Percentiles rank a stretch among this genome's conserved stretches.
Conservation (phyloP, 2,888 invertebrate genomes). For the Lapara coniferarum region DNA sequence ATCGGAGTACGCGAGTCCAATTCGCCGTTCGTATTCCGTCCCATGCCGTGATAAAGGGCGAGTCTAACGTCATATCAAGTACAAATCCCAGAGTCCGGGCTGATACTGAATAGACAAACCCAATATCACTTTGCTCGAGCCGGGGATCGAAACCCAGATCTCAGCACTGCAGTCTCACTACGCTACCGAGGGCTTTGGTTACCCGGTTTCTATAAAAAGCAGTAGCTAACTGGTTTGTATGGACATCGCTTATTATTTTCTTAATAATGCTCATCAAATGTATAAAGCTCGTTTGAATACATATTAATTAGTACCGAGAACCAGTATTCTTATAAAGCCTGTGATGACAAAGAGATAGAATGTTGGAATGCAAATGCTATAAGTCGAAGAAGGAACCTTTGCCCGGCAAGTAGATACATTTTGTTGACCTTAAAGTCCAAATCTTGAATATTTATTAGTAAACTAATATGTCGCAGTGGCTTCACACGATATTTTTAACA, state of each 20-base stretch:
- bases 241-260: constrained; percentile 2
- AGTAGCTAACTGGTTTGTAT: neutral
- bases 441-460: constrained; percentile 17
- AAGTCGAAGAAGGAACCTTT: neutral
- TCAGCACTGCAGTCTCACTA: too few relatives aligned
- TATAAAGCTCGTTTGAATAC: neutral
- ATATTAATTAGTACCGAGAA: constrained; percentile 25
- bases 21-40: too few relatives aligned
- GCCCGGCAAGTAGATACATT: constrained; percentile 14
- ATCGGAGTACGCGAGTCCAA: too few relatives aligned
- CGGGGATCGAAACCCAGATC: too few relatives aligned
- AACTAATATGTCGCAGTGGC: constrained; percentile 9
- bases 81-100: too few relatives aligned
- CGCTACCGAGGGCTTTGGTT: neutral
- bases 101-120: too few relatives aligned
- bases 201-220: neutral
- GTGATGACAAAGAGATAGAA: neutral
- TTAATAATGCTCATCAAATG: constrained; percentile 3
- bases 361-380: constrained; percentile 12
- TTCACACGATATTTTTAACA: neutral
- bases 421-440: constrained; percentile 10
- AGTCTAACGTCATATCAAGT: too few relatives aligned
- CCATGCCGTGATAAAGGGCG: too few relatives aligned
- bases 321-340: neutral
- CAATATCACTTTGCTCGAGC: too few relatives aligned